These are phyloP conservation scores for Ceyx margarethae DNA, from an alignment of 2,113 vertebrate species.

Conservation along the genomic window DNA sequence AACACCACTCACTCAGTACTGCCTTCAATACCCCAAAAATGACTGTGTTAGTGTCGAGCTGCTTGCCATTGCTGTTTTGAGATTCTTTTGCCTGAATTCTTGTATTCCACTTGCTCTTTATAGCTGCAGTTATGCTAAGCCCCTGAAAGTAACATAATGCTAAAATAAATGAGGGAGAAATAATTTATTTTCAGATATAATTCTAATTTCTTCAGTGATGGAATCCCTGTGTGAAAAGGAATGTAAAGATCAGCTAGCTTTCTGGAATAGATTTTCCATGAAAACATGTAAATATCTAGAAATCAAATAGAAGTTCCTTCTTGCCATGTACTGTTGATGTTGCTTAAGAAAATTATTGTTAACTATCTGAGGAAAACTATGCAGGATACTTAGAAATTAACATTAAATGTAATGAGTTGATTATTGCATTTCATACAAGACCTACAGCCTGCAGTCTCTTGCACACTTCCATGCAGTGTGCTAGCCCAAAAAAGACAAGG, in stretches of 20 bases:
- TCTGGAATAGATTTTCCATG: neutral
- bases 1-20: neutral
- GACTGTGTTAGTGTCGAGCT: neutral
- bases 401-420: neutral
- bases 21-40: neutral
- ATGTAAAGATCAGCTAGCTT: neutral
- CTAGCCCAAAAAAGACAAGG: neutral
- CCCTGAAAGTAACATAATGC: neutral
- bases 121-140: neutral
- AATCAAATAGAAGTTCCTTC: constrained; percentile 1
- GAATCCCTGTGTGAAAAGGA: neutral
- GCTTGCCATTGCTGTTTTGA: neutral
- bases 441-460: neutral
- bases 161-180: neutral
- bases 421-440: neutral
- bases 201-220: neutral
- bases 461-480: neutral
- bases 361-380: neutral
- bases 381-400: neutral
- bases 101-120: neutral
- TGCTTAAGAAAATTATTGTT: neutral
- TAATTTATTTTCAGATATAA: neutral
- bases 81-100: neutral
- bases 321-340: neutral
- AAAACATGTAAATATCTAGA: neutral